These are phyloP conservation scores for Branchipolynoe longqiensis DNA, from an alignment of 2,888 invertebrate species.

Conservation along the genomic window DNA sequence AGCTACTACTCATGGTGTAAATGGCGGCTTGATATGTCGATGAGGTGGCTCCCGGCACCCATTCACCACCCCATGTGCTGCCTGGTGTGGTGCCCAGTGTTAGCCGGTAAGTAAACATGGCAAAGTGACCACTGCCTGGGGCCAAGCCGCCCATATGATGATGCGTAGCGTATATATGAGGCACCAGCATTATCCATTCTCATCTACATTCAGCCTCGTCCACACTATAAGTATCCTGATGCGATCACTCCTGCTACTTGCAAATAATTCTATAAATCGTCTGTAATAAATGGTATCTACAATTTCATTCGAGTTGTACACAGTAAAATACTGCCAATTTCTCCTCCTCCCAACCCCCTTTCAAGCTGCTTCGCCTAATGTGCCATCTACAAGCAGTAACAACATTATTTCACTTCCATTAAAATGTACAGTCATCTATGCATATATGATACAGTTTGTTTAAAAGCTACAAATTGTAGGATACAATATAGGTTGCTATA, in stretches of 20 bases:
- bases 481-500: conserved; percentile 42
- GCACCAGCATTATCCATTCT: neutral
- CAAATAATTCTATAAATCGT: conserved; percentile 21
- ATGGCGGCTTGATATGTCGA: conserved; percentile 29
- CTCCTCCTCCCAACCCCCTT: too few relatives aligned
- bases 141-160: neutral
- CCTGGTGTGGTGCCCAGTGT: too few relatives aligned
- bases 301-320: conserved; percentile 30
- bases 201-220: too few relatives aligned
- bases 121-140: neutral
- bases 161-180: conserved; percentile 23
- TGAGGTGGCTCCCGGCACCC: neutral
- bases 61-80: neutral
- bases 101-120: too few relatives aligned
- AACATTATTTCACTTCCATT: conserved; percentile 33
- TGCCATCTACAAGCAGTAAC: conserved; percentile 56
- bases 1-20: neutral
- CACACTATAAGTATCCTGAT: conserved; percentile 37
- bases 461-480: conserved; percentile 56
- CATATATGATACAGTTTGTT: conserved; percentile 43
- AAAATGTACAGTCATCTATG: conserved; percentile 55
- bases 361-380: conserved; percentile 53
- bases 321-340: conserved; percentile 49
- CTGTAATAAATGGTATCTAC: conserved; percentile 25
- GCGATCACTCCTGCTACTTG: conserved; percentile 34